These are phyloP conservation scores for Tetrax tetrax DNA, from an alignment of 2,113 vertebrate species.

Conservation along the genomic window DNA sequence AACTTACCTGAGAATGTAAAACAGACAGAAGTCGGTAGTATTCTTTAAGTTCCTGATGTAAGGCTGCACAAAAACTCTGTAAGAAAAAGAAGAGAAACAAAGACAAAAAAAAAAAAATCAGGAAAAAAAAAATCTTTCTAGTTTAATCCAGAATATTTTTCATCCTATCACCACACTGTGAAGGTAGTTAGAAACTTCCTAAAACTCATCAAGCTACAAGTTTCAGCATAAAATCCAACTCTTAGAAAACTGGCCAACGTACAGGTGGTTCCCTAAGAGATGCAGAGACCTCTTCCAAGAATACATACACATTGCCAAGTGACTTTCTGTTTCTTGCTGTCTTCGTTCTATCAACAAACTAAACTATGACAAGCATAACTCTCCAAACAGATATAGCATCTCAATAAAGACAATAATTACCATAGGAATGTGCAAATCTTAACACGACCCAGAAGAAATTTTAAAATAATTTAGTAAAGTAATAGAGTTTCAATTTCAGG, in stretches of 20 bases:
- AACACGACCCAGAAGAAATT: background rate
- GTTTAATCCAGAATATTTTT: background rate
- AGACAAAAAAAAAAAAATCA: background rate
- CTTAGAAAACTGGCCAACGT: background rate
- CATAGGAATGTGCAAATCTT: background rate
- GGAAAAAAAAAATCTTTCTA: background rate
- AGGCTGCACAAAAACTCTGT: slow-evolving; percentile 95
- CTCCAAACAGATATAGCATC: background rate
- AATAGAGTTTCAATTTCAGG: background rate
- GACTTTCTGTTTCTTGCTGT: background rate
- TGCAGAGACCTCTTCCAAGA: background rate
- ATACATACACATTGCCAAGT: background rate
- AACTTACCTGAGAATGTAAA: slow-evolving; percentile 91
- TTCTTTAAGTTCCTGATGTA: slow-evolving; percentile 97
- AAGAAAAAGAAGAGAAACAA: background rate
- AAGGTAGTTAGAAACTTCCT: background rate
- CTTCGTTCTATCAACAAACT: background rate
- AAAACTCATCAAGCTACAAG: background rate
- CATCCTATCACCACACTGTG: background rate
- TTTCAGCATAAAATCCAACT: background rate
- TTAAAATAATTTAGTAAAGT: background rate
- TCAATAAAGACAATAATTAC: background rate
- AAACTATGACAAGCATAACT: background rate
- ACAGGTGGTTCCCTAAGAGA: background rate
- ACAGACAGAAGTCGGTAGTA: slow-evolving; percentile 96